Evolutionary conservation across 2,888 invertebrate species (phyloP).

Genomic region (Prosopocoilus inquinatus): DNA sequence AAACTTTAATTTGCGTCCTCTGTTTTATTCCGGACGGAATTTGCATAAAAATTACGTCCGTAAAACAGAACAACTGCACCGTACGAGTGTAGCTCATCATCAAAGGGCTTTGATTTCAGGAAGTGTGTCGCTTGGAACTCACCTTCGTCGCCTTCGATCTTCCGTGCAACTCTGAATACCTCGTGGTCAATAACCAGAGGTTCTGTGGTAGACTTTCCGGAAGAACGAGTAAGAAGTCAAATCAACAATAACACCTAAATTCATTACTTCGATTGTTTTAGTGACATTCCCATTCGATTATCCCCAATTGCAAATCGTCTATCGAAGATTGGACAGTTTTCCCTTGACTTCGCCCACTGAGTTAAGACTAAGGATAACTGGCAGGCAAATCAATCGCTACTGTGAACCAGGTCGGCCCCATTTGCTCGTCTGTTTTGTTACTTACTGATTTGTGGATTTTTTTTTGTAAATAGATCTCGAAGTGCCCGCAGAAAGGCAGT

Average conservation of each 20-base stretch:
- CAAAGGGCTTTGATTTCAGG: conserved; percentile 31
- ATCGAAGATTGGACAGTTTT: too few relatives aligned
- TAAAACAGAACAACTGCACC: too few relatives aligned
- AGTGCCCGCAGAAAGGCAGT: neutral
- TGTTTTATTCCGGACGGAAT: too few relatives aligned
- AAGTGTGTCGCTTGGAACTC: conserved; percentile 41
- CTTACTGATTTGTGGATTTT: neutral
- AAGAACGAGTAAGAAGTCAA: conserved; percentile 38
- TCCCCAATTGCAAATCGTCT: too few relatives aligned
- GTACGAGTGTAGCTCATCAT: too few relatives aligned
- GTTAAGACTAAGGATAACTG: too few relatives aligned
- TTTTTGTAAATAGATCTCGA: neutral
- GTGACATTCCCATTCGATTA: too few relatives aligned
- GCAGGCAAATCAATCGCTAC: neutral
- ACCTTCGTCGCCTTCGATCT: conserved; percentile 41
- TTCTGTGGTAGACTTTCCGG: conserved; percentile 44
- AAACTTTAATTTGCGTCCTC: too few relatives aligned
- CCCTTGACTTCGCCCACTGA: too few relatives aligned
- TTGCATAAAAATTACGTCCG: too few relatives aligned
- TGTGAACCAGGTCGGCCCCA: neutral
- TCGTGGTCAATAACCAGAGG: conserved; percentile 37
- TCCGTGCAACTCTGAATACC: conserved; percentile 39
- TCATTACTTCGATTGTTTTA: too few relatives aligned
- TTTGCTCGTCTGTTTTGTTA: neutral
- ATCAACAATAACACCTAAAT: neutral